These are phyloP conservation scores for Stenopsyche tienmushanensis DNA, from an alignment of 1,140 invertebrate species.

Conservation along the genomic window DNA sequence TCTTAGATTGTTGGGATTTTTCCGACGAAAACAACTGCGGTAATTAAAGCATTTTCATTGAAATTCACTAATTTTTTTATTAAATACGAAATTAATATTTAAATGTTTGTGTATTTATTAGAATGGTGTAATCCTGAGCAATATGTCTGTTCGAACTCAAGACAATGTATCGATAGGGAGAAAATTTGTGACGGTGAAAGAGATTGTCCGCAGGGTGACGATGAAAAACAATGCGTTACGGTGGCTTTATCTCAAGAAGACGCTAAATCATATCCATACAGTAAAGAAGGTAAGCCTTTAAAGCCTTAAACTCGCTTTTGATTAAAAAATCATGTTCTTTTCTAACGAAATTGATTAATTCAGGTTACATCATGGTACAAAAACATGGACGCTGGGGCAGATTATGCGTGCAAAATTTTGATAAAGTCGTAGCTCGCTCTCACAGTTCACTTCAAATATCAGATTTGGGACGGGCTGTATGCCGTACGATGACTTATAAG, in stretches of 20 bases:
- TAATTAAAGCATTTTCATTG: slow-evolving; percentile 45
- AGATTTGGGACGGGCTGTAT: slow-evolving; percentile 74
- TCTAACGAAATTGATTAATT: slow-evolving; percentile 25
- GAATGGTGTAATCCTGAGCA: slow-evolving; percentile 75
- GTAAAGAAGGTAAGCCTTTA: slow-evolving; percentile 56
- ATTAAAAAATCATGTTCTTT: neutral
- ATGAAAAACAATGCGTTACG: slow-evolving; percentile 73
- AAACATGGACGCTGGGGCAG: slow-evolving; percentile 79
- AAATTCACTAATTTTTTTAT: slow-evolving; percentile 9
- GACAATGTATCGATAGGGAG: slow-evolving; percentile 64
- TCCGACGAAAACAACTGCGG: slow-evolving; percentile 78
- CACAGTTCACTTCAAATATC: slow-evolving; percentile 62
- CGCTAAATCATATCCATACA: slow-evolving; percentile 60
- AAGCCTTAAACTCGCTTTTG: neutral
- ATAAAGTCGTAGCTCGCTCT: slow-evolving; percentile 57
- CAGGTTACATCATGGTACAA: slow-evolving; percentile 70
- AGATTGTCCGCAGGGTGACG: slow-evolving; percentile 80
- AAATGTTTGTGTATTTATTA: slow-evolving; percentile 43
- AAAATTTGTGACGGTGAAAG: slow-evolving; percentile 72
- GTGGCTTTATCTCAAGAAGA: slow-evolving; percentile 53
- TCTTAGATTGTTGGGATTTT: slow-evolving; percentile 77
- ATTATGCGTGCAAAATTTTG: slow-evolving; percentile 70
- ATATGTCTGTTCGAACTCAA: slow-evolving; percentile 73
- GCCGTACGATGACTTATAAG: slow-evolving; percentile 76
- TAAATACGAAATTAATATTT: slow-evolving; percentile 6